phyloP scores from a whole-genome alignment of 2,113 vertebrate species.

The Caranx ignobilis region DNA sequence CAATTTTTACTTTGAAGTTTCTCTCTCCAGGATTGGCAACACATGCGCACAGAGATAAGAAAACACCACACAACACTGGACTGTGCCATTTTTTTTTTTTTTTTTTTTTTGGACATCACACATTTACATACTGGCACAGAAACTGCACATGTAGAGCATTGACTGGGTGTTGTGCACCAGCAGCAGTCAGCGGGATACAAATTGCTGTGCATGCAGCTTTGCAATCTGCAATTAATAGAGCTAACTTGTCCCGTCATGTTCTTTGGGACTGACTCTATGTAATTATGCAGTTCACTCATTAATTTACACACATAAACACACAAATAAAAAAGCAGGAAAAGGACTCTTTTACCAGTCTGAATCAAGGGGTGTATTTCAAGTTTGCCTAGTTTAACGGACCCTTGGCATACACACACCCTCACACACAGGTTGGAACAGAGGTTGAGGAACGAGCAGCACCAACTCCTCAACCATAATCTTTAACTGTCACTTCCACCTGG shows the following conservation, averaged over 20 bases:
- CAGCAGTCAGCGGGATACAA: not conserved
- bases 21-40: not conserved
- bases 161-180: not conserved
- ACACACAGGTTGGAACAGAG: not conserved
- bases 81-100: not conserved
- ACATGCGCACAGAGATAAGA: not conserved
- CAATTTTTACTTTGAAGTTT: not conserved
- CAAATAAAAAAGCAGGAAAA: not conserved
- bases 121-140: not conserved
- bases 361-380: conserved; percentile 59
- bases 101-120: not conserved
- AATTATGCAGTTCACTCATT: not conserved
- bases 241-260: not conserved
- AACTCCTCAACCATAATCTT: not conserved
- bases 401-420: not conserved
- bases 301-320: not conserved
- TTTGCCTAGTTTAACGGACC: conserved; percentile 59
- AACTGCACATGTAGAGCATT: not conserved
- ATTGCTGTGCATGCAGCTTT: not conserved
- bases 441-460: not conserved
- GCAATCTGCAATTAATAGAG: not conserved
- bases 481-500: not conserved
- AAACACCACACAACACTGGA: not conserved
- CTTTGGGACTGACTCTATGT: not conserved
- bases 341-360: not conserved